Evolutionary conservation across 2,797 vertebrate genomes (phyloP).

Genomic region (Cygnus olor): DNA sequence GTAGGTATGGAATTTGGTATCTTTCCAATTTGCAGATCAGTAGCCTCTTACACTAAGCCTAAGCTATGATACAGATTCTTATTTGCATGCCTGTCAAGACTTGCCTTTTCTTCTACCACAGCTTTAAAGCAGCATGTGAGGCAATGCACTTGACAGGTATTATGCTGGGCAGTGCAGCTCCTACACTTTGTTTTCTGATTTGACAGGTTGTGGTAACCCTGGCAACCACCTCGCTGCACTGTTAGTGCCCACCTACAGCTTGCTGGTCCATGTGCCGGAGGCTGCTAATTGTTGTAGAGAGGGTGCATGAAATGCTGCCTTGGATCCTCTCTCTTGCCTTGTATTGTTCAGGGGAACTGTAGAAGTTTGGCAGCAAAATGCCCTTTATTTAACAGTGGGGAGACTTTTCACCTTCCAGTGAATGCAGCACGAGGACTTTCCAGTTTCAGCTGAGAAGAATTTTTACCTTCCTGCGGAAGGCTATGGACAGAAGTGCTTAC

Average conservation of each 20-base stretch:
- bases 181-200: background rate
- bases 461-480: background rate
- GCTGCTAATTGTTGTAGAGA: background rate
- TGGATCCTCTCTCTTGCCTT: background rate
- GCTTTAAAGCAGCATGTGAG: background rate
- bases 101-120: rapidly evolving
- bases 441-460: background rate
- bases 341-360: background rate
- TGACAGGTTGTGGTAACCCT: conserved; percentile 27
- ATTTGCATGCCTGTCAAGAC: background rate
- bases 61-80: background rate
- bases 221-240: conserved; percentile 4
- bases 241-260: background rate
- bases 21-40: background rate
- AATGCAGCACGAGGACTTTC: background rate
- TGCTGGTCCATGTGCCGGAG: background rate
- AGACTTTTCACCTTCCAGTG: background rate
- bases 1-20: background rate
- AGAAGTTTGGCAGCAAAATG: background rate
- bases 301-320: background rate
- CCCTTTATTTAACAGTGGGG: background rate
- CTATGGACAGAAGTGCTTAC: background rate
- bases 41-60: background rate
- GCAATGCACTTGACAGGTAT: background rate
- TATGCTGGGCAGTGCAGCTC: background rate